These are phyloP conservation scores for Pterophyllum scalare DNA, from an alignment of 2,113 vertebrate genomes.

Conservation along the genomic window DNA sequence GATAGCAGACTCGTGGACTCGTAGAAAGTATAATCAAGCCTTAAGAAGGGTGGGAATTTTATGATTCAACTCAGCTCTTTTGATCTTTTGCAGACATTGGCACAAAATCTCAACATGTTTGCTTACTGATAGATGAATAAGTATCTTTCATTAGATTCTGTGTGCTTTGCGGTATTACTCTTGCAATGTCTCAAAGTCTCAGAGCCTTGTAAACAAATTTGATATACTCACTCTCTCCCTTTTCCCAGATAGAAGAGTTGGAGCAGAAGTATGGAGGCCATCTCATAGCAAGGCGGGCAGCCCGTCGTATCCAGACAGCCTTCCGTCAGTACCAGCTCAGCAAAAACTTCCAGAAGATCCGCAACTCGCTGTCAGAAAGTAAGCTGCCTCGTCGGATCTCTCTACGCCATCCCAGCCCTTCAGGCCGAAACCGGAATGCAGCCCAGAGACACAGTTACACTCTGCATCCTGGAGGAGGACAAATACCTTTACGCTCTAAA, in stretches of 20 bases:
- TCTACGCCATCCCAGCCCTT: conserved; percentile 85
- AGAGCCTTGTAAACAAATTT: conserved; percentile 45
- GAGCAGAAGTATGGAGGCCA: conserved; percentile 98
- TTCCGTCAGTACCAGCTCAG: conserved; percentile 99
- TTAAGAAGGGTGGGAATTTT: conserved; percentile 21
- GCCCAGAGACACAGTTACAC: conserved; percentile 78
- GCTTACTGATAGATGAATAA: conserved; percentile 32
- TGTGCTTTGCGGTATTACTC: conserved; percentile 37
- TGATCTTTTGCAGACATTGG: conserved; percentile 30
- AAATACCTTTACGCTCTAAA: conserved; percentile 73
- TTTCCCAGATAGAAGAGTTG: conserved; percentile 94
- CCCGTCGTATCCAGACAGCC: conserved; percentile 97
- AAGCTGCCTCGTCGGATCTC: conserved; percentile 95
- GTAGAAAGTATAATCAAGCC: not conserved
- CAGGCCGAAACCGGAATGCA: conserved; percentile 55
- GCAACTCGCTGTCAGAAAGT: conserved; percentile 96
- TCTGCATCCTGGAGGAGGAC: conserved; percentile 71
- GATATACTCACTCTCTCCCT: conserved; percentile 23
- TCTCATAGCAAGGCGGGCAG: conserved; percentile 92
- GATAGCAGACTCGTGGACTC: not conserved
- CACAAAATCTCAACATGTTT: conserved; percentile 31
- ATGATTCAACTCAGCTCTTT: conserved; percentile 18
- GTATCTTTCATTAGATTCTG: conserved; percentile 34
- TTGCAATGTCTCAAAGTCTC: conserved; percentile 16
- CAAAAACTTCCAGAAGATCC: conserved; percentile 99